Conservation (phyloP, 2,797 vertebrate genomes). For the Stomatorhinus walkeri region DNA sequence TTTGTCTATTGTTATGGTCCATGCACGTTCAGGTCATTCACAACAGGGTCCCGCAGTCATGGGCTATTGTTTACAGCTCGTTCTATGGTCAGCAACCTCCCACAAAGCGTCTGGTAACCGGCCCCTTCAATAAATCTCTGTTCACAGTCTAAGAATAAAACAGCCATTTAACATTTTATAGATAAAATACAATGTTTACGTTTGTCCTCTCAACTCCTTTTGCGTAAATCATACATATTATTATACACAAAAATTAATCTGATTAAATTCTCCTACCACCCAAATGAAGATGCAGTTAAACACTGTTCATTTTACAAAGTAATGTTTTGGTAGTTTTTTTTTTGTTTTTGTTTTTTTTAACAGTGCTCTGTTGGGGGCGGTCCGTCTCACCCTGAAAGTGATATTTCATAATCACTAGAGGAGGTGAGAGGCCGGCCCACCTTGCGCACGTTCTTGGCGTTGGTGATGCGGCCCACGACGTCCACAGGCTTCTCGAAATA, state of each 20-base stretch:
- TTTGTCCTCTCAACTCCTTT: slow-evolving; percentile 41
- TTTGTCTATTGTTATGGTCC: background rate
- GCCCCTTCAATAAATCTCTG: slow-evolving; percentile 19
- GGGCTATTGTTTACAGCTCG: slow-evolving; percentile 23
- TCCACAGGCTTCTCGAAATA: slow-evolving; percentile 94
- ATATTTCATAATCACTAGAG: slow-evolving; percentile 89
- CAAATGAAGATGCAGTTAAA: slow-evolving; percentile 30
- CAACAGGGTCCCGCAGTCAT: background rate
- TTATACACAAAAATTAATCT: slow-evolving; percentile 15
- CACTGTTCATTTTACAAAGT: slow-evolving; percentile 19
- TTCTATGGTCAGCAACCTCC: slow-evolving; percentile 18
- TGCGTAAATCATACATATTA: slow-evolving; percentile 15
- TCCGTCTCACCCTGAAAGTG: slow-evolving; percentile 70
- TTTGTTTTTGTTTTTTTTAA: slow-evolving; percentile 6
- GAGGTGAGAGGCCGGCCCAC: slow-evolving; percentile 70
- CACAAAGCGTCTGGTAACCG: background rate
- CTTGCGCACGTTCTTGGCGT: slow-evolving; percentile 82
- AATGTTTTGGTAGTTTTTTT: slow-evolving; percentile 19
- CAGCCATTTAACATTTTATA: slow-evolving; percentile 44
- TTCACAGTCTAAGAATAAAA: slow-evolving; percentile 33
- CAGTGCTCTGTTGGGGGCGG: background rate
- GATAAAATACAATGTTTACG: slow-evolving; percentile 49
- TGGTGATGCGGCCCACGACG: slow-evolving; percentile 77
- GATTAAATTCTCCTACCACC: slow-evolving; percentile 13
- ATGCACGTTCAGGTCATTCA: background rate